Conservation (phyloP, 2,797 vertebrate genomes). For the Fratercula arctica region DNA sequence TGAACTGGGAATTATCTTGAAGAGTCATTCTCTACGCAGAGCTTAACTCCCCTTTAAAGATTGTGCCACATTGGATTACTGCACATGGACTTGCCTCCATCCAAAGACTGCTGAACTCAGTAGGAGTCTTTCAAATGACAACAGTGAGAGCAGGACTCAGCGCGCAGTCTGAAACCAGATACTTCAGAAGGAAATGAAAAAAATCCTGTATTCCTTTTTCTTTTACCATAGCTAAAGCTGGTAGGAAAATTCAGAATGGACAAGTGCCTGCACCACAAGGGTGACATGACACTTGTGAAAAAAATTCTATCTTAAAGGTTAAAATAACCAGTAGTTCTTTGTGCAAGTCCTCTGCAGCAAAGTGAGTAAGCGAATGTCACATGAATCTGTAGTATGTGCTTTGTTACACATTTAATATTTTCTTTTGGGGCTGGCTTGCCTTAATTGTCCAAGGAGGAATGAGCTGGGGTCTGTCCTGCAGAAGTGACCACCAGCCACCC, state of each 20-base stretch:
- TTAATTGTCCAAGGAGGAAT: neutral
- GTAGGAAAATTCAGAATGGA: neutral
- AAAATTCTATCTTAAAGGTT: neutral
- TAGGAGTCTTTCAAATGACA: constrained; percentile 3
- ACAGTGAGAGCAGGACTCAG: neutral
- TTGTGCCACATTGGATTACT: neutral
- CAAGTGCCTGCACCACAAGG: neutral
- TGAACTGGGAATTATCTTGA: constrained; percentile 18
- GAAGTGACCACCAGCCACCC: neutral
- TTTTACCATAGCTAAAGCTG: neutral
- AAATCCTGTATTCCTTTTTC: neutral
- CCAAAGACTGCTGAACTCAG: neutral
- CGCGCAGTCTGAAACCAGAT: neutral
- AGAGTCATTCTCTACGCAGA: constrained; percentile 2
- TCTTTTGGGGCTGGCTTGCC: neutral
- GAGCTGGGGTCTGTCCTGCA: neutral
- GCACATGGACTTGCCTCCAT: neutral
- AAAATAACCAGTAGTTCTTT: neutral
- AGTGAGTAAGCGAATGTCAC: neutral
- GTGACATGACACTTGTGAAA: neutral
- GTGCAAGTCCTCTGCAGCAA: neutral
- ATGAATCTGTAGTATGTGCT: neutral
- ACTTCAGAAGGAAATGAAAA: neutral
- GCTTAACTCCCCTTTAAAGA: constrained; percentile 2
- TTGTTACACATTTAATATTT: neutral